Conservation (phyloP, 2,888 invertebrate genomes). For the Argynnis bischoffii region DNA sequence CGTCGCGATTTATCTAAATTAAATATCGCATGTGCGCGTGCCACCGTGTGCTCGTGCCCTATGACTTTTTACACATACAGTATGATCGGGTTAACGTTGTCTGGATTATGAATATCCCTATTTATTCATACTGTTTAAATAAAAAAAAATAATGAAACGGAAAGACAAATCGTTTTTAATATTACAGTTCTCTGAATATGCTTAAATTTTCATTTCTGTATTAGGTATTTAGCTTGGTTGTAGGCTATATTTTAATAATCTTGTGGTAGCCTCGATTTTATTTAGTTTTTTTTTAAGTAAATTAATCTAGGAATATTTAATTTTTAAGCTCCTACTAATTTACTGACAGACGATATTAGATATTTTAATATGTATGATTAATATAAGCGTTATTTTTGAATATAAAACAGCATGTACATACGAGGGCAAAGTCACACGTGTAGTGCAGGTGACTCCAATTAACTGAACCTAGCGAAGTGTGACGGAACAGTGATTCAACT, state of each 20-base stretch:
- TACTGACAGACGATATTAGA: too few relatives aligned
- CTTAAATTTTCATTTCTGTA: too few relatives aligned
- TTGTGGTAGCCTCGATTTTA: background rate
- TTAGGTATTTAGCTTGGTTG: too few relatives aligned
- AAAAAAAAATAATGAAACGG: too few relatives aligned
- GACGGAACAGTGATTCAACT: conserved; percentile 69
- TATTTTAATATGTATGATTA: background rate
- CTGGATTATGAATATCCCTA: conserved; percentile 29
- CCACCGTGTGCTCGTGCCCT: conserved; percentile 58
- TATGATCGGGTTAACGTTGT: conserved; percentile 36
- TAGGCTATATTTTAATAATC: too few relatives aligned
- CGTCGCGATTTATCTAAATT: conserved; percentile 82
- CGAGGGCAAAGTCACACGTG: conserved; percentile 56
- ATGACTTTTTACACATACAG: conserved; percentile 58
- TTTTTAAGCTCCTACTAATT: too few relatives aligned
- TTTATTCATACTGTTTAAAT: too few relatives aligned
- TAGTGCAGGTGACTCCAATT: conserved; percentile 81
- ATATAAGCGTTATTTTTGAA: background rate
- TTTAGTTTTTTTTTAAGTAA: background rate
- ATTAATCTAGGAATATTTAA: too few relatives aligned
- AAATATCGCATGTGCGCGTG: conserved; percentile 78
- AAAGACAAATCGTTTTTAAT: too few relatives aligned
- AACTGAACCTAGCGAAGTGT: conserved; percentile 64
- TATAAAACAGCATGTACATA: conserved; percentile 20
- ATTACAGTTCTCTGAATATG: too few relatives aligned